A percentile compares a stretch with the other conserved stretches of the same genome.
phyloP scores from a whole-genome alignment of 2,888 invertebrate species.

The Hirtodrosophila alboralis region DNA sequence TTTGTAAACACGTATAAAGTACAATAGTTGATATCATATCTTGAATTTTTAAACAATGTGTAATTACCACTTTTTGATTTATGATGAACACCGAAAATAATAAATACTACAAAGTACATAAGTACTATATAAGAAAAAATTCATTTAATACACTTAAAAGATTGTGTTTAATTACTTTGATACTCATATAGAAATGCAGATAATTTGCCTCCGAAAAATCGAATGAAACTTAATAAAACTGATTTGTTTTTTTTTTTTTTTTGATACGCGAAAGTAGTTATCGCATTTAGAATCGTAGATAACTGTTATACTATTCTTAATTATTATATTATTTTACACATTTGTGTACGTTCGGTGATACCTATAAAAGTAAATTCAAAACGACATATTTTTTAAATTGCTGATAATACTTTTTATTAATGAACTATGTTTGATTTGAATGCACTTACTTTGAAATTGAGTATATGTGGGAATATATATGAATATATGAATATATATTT shows the following conservation, averaged over 20 bases:
- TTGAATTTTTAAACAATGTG: too few species aligned
- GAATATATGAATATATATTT: not conserved
- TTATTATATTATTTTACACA: not conserved
- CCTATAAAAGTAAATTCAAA: not conserved
- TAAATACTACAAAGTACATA: too few species aligned
- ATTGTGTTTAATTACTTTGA: not conserved
- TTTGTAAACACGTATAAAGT: too few species aligned
- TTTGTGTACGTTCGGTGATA: slow-evolving; percentile 1
- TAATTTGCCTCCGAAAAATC: too few species aligned
- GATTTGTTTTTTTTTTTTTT: slow-evolving; percentile 2
- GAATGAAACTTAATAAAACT: not conserved
- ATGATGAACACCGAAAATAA: too few species aligned
- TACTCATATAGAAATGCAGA: not conserved
- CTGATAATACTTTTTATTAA: not conserved
- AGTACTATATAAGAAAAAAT: too few species aligned
- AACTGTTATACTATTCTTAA: not conserved
- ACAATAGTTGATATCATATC: too few species aligned
- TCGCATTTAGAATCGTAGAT: slow-evolving; percentile 13
- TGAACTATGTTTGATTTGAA: not conserved
- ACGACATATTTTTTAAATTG: slow-evolving; percentile 1
- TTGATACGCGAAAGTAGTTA: slow-evolving; percentile 6
- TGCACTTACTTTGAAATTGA: not conserved
- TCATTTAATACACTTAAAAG: too few species aligned
- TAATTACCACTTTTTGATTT: too few species aligned
- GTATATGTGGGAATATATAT: not conserved